Conservation (phyloP, 2,888 invertebrate species). For the Tromatobia lineatoria region DNA sequence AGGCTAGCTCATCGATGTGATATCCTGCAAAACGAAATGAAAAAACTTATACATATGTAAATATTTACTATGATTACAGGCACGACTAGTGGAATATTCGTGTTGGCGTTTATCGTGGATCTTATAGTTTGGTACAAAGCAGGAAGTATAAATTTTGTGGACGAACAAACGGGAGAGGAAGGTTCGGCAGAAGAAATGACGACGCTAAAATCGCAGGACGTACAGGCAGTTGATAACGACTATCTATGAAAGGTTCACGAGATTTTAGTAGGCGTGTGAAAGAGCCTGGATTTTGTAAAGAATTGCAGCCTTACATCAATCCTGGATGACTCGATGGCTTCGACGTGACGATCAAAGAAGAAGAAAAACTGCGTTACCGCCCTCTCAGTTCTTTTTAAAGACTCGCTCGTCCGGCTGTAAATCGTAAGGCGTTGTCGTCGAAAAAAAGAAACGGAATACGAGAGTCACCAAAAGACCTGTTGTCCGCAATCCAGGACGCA, state of each 20-base stretch:
- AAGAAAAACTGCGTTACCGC: background rate
- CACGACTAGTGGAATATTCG: constrained; percentile 94
- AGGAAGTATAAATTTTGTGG: constrained; percentile 91
- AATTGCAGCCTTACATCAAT: background rate
- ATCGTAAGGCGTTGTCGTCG: background rate
- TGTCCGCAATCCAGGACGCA: background rate
- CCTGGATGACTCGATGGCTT: constrained; percentile 32
- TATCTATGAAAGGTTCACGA: constrained; percentile 77
- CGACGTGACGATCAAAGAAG: constrained; percentile 22
- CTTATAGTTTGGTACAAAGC: constrained; percentile 96
- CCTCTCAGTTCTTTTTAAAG: background rate
- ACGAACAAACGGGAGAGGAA: constrained; percentile 87
- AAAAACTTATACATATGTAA: background rate
- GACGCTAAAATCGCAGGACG: constrained; percentile 81
- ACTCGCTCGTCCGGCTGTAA: background rate
- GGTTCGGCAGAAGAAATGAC: constrained; percentile 85
- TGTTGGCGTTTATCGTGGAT: constrained; percentile 95
- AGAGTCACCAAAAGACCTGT: background rate
- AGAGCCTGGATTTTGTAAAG: constrained; percentile 7
- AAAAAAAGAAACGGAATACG: background rate
- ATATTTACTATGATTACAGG: constrained; percentile 87
- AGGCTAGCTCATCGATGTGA: too few species aligned
- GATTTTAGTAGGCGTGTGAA: constrained; percentile 26
- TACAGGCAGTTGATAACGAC: constrained; percentile 81
- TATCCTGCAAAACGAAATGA: too few species aligned